Conservation (phyloP, 35 echinoderm and acorn worm species). For the Apostichopus japonicus region DNA sequence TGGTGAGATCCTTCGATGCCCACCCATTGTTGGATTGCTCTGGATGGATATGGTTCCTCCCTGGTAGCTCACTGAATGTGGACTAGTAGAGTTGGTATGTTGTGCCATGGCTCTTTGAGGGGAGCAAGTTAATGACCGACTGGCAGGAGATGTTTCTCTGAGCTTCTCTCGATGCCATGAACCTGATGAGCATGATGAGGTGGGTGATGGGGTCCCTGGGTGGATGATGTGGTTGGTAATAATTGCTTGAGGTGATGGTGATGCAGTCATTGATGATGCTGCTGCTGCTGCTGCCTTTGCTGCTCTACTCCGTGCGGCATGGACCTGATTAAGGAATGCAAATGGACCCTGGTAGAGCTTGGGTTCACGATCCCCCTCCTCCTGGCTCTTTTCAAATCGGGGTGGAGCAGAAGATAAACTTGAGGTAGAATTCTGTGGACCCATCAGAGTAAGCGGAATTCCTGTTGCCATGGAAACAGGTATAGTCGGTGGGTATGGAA, state of each 20-base stretch:
- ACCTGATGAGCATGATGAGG: slow-evolving; percentile 31
- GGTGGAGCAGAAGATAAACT: background rate
- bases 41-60: slow-evolving; percentile 89
- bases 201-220: slow-evolving; percentile 57
- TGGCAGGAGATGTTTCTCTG: slow-evolving; percentile 39
- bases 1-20: slow-evolving; percentile 51
- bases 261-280: background rate
- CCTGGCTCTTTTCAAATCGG: background rate
- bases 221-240: background rate
- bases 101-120: slow-evolving; percentile 8
- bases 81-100: slow-evolving; percentile 28
- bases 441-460: slow-evolving; percentile 23
- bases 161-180: slow-evolving; percentile 49
- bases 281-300: slow-evolving; percentile 17
- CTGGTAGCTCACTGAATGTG: slow-evolving; percentile 75
- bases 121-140: background rate
- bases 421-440: slow-evolving; percentile 29
- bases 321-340: slow-evolving; percentile 59
- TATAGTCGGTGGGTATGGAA: slow-evolving; percentile 17
- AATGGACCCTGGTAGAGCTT: slow-evolving; percentile 54
- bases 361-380: slow-evolving; percentile 16
- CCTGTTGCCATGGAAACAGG: slow-evolving; percentile 29
- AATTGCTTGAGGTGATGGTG: slow-evolving; percentile 32
- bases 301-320: slow-evolving; percentile 29
- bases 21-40: slow-evolving; percentile 21